Evolutionary conservation across 2,113 vertebrate species (phyloP), one percentile per base, ranked within the genome.

Genomic region (Crotalus viridis): DNA sequence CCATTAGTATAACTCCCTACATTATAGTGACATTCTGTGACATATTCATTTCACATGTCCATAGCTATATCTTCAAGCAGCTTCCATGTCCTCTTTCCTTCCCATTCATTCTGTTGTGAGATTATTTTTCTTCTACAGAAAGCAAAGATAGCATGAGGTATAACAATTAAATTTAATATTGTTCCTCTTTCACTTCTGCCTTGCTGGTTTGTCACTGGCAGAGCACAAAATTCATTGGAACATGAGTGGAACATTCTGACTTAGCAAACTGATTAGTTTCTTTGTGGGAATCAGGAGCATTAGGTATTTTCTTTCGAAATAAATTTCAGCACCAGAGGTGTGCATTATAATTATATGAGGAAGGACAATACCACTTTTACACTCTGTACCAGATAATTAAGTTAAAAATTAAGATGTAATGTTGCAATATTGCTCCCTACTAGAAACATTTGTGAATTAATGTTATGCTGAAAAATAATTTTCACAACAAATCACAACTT

Each of bases 361-460:
- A 39, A 74, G 51, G 33, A 92, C 22, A 81, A 92, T 55, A 61
- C 51, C 33, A 26, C 87, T 55, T 24, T 86, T 0, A 90, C 2
- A 17, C 0, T 91, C 52, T 90, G 91, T 85, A 39, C 22, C 3
- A 24, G 91, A 91, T 57, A 85, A 21, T 92, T 26, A 85, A 43
- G 26, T 59, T 90, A 39, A 85, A 92, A 57, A 21, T 85, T 48
- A 90, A 90, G n/a, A 48, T 61, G 55, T 39, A 90, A 52, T 86
- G 26, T 86, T 69, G 54, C 87, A 86, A 90, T 57, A 90, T 26
- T 92, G 33, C 43, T 26, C n/a, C 26, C 57, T 93, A 90, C 92
- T 46, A 92, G 96, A 92, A 6, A 74, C 91, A 94, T 74, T 6
- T 94, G 91, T 90, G 87, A 43, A 19, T 89, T 17, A 56, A 54